Evolutionary conservation across 2,797 vertebrate species (phyloP).

Genomic region (Sebastes nivosus): DNA sequence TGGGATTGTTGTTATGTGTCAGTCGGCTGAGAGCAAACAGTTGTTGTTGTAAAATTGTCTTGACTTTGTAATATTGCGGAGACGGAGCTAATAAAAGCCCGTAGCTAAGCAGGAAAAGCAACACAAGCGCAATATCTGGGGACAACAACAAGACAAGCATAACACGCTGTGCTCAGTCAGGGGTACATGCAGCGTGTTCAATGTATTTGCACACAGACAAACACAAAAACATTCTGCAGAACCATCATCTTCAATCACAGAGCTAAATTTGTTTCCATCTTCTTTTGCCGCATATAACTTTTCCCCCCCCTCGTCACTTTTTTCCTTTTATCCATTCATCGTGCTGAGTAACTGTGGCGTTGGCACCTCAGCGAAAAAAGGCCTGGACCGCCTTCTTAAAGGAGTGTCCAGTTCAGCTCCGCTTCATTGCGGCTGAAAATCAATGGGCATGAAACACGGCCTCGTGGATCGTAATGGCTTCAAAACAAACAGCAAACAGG

Average conservation of each 20-base stretch:
- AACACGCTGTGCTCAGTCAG: background rate
- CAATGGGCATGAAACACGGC: conserved; percentile 35
- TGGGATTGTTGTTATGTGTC: conserved; percentile 30
- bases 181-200: background rate
- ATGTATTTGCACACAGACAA: background rate
- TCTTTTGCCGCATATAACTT: background rate
- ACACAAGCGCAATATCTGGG: conserved; percentile 21
- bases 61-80: conserved; percentile 38
- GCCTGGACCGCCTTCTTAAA: background rate
- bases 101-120: conserved; percentile 18
- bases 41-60: conserved; percentile 38
- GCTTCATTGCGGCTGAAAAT: conserved; percentile 35
- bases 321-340: background rate
- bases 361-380: background rate
- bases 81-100: conserved; percentile 29
- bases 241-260: background rate
- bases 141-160: conserved; percentile 1
- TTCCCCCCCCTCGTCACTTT: background rate
- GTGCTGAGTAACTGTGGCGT: background rate
- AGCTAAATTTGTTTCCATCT: background rate
- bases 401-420: conserved; percentile 1
- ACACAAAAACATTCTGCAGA: background rate
- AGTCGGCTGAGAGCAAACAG: conserved; percentile 36
- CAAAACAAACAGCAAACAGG: conserved; percentile 37
- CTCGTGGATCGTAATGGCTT: conserved; percentile 35